phyloP scores from a whole-genome alignment of 2,113 vertebrate genomes.

The Ptilonorhynchus violaceus region DNA sequence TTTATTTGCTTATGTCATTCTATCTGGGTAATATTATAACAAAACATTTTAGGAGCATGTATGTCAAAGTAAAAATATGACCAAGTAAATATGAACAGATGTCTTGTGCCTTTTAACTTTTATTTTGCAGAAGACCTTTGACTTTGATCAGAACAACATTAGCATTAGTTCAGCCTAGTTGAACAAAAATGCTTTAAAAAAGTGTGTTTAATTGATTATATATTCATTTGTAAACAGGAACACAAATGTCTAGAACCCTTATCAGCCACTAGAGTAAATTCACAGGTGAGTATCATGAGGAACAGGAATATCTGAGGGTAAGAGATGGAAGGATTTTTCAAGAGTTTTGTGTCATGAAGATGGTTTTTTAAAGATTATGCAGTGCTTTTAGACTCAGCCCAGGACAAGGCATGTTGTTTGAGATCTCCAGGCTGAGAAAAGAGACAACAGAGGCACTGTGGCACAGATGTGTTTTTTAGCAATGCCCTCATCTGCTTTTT shows the following conservation, averaged over 20 bases:
- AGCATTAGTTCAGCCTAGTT: neutral
- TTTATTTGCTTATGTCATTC: slow-evolving; percentile 4
- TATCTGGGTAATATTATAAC: neutral
- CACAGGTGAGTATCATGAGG: neutral
- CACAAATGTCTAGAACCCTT: neutral
- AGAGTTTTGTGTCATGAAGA: neutral
- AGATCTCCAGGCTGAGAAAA: neutral
- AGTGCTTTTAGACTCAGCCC: neutral
- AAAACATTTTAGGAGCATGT: slow-evolving; percentile 2
- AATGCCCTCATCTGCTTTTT: neutral
- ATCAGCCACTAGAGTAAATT: neutral
- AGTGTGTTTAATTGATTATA: neutral
- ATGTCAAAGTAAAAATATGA: slow-evolving; percentile 2
- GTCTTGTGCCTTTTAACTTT: neutral
- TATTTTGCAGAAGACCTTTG: neutral
- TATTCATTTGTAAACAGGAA: neutral
- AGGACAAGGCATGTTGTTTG: neutral
- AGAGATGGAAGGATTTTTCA: neutral
- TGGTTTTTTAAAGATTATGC: neutral
- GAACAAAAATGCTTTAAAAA: neutral
- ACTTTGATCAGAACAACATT: neutral
- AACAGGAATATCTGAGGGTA: neutral
- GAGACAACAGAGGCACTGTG: neutral
- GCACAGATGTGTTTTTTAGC: neutral
- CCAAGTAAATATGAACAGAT: slow-evolving; percentile 39